phyloP scores from a whole-genome alignment of 2,113 vertebrate species.

The Motacilla alba region DNA sequence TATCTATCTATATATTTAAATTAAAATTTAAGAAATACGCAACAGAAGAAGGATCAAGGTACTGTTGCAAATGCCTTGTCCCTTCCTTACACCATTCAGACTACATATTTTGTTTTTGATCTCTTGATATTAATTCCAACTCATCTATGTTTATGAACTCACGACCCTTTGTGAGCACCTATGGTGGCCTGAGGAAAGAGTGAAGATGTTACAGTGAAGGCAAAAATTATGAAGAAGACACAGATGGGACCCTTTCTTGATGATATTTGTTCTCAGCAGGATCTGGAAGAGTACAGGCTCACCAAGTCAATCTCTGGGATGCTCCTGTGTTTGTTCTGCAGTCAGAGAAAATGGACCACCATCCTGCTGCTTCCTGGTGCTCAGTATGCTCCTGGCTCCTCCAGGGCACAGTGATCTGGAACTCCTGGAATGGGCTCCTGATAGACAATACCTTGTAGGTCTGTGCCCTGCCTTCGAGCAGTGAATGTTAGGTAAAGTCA shows the following conservation, averaged over 20 bases:
- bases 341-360: neutral
- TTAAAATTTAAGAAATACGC: neutral
- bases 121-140: neutral
- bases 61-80: neutral
- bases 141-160: neutral
- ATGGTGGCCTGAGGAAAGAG: neutral
- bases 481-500: neutral
- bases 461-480: neutral
- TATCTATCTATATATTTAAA: neutral
- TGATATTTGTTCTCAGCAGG: neutral
- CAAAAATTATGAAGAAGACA: neutral
- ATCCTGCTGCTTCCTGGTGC: neutral
- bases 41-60: neutral
- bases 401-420: neutral
- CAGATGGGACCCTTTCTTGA: neutral
- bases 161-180: accelerated
- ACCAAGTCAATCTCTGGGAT: neutral
- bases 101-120: neutral
- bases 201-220: neutral
- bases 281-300: neutral
- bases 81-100: neutral
- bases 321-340: neutral
- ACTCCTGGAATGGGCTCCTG: neutral
- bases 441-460: neutral
- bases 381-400: accelerated